These are phyloP conservation scores for Anarsia innoxiella DNA, from an alignment of 2,888 invertebrate species.

Conservation along the genomic window DNA sequence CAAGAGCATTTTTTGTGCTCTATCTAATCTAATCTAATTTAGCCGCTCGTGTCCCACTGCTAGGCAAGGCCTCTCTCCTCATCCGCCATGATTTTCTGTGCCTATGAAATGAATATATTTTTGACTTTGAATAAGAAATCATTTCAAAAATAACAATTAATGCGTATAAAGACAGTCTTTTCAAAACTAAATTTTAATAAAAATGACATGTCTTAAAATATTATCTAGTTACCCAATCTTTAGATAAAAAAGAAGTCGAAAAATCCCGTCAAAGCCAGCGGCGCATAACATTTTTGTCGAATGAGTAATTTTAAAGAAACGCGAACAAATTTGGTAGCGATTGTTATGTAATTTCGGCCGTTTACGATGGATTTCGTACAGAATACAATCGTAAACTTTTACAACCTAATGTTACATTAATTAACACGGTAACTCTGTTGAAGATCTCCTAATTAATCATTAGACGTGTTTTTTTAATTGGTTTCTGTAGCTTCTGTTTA, in stretches of 20 bases:
- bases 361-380: constrained; percentile 8
- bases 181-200: too few species aligned
- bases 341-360: constrained; percentile 19
- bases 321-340: constrained; percentile 11
- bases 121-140: too few species aligned
- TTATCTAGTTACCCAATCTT: constrained; percentile 16
- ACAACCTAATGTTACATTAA: constrained; percentile 10
- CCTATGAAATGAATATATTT: too few species aligned
- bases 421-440: constrained; percentile 10
- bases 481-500: constrained; percentile 2
- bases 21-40: too few species aligned
- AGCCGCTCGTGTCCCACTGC: too few species aligned
- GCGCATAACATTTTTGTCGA: constrained; percentile 25
- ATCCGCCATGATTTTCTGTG: too few species aligned
- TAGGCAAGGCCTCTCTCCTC: too few species aligned
- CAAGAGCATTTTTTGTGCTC: too few species aligned
- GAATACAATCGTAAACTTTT: too few species aligned
- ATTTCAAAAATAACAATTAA: too few species aligned
- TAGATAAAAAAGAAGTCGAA: constrained; percentile 13
- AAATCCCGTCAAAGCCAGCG: constrained; percentile 21
- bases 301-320: constrained; percentile 12
- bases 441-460: constrained; percentile 7
- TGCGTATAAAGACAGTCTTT: too few species aligned
- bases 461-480: constrained; percentile 6
- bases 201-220: too few species aligned